phyloP scores from a whole-genome alignment of 2,797 vertebrate genomes.

The Oceanodroma leucorhoa region DNA sequence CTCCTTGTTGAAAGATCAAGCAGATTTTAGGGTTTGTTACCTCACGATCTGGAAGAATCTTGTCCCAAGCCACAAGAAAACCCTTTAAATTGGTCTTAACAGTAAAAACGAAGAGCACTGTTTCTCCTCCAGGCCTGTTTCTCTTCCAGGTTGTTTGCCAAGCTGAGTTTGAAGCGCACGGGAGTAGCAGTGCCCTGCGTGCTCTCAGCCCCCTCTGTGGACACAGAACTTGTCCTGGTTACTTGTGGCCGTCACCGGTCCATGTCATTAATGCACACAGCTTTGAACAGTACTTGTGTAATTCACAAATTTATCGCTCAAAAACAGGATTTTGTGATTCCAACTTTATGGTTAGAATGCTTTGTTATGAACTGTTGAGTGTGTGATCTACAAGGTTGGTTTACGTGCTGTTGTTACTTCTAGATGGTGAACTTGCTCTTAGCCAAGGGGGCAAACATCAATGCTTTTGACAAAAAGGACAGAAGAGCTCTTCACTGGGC shows the following conservation, averaged over 20 bases:
- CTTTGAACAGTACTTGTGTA: background rate
- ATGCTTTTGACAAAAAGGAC: constrained; percentile 97
- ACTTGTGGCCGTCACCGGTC: background rate
- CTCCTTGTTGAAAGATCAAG: background rate
- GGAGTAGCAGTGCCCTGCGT: background rate
- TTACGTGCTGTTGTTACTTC: constrained; percentile 41
- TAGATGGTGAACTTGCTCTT: constrained; percentile 96
- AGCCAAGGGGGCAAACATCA: constrained; percentile 95
- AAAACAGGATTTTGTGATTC: background rate
- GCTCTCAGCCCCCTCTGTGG: background rate
- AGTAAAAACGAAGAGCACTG: background rate
- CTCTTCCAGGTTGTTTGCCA: background rate
- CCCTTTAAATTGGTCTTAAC: background rate
- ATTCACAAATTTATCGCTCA: background rate
- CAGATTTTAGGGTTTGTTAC: background rate
- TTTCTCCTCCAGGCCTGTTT: background rate
- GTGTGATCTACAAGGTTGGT: background rate
- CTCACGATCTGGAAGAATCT: background rate
- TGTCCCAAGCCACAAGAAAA: background rate
- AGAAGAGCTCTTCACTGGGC: constrained; percentile 96
- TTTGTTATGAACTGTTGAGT: background rate
- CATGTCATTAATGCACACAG: background rate
- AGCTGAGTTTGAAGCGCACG: background rate
- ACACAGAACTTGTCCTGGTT: background rate
- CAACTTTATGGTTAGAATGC: background rate